phyloP scores from a whole-genome alignment of 2,113 vertebrate genomes.

The Psophia crepitans region DNA sequence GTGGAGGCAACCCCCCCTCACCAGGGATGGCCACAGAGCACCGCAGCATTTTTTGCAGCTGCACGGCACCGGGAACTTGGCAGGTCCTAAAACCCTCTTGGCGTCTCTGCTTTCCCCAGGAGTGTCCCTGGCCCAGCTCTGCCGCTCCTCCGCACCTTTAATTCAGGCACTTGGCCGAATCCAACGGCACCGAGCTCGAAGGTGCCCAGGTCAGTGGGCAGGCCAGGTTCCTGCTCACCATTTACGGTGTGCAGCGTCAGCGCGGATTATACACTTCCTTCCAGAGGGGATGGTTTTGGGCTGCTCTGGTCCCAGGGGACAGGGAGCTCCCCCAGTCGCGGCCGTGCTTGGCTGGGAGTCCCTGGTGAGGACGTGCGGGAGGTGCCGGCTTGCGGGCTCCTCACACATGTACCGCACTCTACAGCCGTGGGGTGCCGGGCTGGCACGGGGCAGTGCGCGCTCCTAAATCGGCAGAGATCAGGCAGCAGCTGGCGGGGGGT shows the following conservation, averaged over 20 bases:
- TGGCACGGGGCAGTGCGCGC: background rate
- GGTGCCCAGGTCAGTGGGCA: background rate
- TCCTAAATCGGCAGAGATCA: background rate
- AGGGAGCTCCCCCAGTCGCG: background rate
- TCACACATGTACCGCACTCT: accelerated
- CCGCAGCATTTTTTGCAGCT: background rate
- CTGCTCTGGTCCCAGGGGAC: background rate
- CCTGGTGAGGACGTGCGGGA: background rate
- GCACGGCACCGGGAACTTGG: background rate
- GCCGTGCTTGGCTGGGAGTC: background rate
- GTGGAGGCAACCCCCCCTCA: accelerated
- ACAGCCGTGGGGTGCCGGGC: accelerated
- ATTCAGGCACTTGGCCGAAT: background rate
- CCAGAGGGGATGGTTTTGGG: background rate
- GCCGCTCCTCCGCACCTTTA: background rate
- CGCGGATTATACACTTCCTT: background rate
- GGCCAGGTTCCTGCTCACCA: background rate
- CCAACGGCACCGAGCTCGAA: background rate
- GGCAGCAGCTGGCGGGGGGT: background rate
- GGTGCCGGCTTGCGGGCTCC: accelerated
- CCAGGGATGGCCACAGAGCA: background rate
- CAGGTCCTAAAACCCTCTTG: background rate
- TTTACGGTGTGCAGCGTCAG: accelerated
- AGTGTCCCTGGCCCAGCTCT: background rate
- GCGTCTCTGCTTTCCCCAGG: background rate